Percentiles rank a stretch among this genome's conserved stretches.
These are phyloP conservation scores for Drosophila watanabei DNA, from an alignment of 1,140 invertebrate genomes.

Conservation along the genomic window DNA sequence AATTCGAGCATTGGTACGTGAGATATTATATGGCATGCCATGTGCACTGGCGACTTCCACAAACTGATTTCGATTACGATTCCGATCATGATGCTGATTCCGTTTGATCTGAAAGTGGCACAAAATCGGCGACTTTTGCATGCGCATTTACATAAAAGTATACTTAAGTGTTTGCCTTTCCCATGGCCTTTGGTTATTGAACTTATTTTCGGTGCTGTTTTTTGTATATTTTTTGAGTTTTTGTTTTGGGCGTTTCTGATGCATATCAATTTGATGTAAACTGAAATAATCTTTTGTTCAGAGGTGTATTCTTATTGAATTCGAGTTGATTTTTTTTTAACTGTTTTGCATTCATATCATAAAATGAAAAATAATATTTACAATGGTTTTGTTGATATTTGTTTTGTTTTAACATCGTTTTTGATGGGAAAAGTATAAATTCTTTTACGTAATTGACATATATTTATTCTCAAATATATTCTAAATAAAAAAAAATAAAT, in stretches of 20 bases:
- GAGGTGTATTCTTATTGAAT: not conserved
- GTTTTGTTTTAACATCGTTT: not conserved
- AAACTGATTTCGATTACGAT: constrained; percentile 48
- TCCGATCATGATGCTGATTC: constrained; percentile 42
- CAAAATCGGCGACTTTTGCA: constrained; percentile 25
- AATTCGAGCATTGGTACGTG: constrained; percentile 41
- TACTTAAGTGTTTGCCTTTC: constrained; percentile 32
- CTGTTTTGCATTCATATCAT: too few species aligned
- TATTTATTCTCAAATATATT: not conserved
- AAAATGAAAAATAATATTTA: not conserved
- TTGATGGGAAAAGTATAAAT: not conserved
- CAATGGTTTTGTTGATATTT: not conserved
- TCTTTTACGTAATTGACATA: not conserved
- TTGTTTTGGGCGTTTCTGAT: constrained; percentile 18
- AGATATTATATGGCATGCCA: constrained; percentile 40
- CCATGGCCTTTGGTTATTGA: constrained; percentile 36
- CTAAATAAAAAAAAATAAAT: not conserved
- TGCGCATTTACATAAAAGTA: constrained; percentile 29
- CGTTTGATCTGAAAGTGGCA: constrained; percentile 49
- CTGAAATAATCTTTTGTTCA: constrained; percentile 9
- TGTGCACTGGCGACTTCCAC: constrained; percentile 36
- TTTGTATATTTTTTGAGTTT: not conserved
- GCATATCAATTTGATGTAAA: constrained; percentile 28
- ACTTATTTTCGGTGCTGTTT: constrained; percentile 10
- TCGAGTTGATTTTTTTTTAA: not conserved